Evolutionary conservation across 2,113 vertebrate genomes (phyloP).

Genomic region (Empidonax alnorum): DNA sequence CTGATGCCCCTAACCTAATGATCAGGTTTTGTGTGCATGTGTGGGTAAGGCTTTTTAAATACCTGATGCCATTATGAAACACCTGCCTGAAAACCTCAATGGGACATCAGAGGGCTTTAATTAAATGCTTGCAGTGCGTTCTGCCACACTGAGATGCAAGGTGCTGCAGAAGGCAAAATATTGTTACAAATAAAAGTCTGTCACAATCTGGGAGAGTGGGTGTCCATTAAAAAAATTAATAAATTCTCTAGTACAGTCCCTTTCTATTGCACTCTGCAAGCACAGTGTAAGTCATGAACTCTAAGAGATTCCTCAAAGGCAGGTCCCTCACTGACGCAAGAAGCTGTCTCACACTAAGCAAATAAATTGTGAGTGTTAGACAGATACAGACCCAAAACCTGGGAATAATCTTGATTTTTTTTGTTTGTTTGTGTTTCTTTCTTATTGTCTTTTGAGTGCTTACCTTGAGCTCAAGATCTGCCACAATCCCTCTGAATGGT

Average conservation of each 20-base stretch:
- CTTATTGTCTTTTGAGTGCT: not conserved
- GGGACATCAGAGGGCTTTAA: not conserved
- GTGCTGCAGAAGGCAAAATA: not conserved
- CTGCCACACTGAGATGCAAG: not conserved
- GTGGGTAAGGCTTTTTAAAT: not conserved
- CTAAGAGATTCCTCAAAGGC: not conserved
- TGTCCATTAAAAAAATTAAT: not conserved
- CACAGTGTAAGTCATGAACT: not conserved
- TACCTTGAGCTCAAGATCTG: not conserved
- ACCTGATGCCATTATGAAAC: constrained; percentile 9
- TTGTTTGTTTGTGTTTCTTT: accelerated
- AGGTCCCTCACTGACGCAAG: not conserved
- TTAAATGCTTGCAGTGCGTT: constrained; percentile 29
- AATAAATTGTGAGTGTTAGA: not conserved
- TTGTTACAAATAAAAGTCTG: not conserved
- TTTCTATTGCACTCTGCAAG: not conserved
- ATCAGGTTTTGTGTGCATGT: not conserved
- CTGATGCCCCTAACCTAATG: not conserved
- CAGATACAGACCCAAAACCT: not conserved
- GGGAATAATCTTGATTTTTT: not conserved
- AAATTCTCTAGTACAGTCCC: not conserved
- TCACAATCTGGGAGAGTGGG: not conserved
- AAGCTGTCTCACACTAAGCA: not conserved
- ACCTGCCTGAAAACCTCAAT: not conserved
- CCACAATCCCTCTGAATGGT: accelerated